Base-by-base conservation (phyloP, 2,888 invertebrate species). In the Pristionchus maxplancki region DNA sequence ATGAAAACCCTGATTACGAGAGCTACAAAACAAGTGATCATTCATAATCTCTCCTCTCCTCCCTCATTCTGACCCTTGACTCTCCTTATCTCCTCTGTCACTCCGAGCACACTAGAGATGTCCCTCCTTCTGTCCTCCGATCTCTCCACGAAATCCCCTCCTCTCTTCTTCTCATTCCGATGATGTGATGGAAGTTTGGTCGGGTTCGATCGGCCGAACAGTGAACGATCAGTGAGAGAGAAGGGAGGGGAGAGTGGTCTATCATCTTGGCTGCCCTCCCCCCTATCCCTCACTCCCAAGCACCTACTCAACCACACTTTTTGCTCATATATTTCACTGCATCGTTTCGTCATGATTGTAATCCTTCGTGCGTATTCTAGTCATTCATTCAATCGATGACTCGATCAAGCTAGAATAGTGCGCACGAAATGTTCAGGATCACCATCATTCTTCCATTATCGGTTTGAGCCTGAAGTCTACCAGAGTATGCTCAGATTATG, bases 141-240 rank as follows among this genome's bases (percentile, higher is more conserved):
- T 67, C 64, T 67, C 34, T 31, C 64, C 31, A 31, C 31, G 62
- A 62, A 62, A 62, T 34, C 71, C 17, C 71, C 37, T 37, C n/a
- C 20, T 20, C 37, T 71, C 37, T 31, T 28, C 62, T 28, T 64
- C 64, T 64, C 64, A 78, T 78, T 78, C 78, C 78, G 37, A 78
- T 78, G 78, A 78, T 48, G 44, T 28, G 44, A 78, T 40, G 71
- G 71, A 71, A 71, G 71, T 71, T 71, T 37, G 64, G 31, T 67
- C 58, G 58, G 58, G 64, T 67, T 17, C 34, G 71, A 71, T 71
- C 71, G 6, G 71, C 17, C 71, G 71, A 71, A 71, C 71, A 71
- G 37, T 37, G 20, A 71, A n/a, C 44, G 44, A 78, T 44, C 78
- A 78, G n/a, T 28, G 78, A 74, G 28, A 24, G 40, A 74, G 37